phyloP scores from a whole-genome alignment of 2,797 vertebrate genomes.

The Leptatherina wallacei region DNA sequence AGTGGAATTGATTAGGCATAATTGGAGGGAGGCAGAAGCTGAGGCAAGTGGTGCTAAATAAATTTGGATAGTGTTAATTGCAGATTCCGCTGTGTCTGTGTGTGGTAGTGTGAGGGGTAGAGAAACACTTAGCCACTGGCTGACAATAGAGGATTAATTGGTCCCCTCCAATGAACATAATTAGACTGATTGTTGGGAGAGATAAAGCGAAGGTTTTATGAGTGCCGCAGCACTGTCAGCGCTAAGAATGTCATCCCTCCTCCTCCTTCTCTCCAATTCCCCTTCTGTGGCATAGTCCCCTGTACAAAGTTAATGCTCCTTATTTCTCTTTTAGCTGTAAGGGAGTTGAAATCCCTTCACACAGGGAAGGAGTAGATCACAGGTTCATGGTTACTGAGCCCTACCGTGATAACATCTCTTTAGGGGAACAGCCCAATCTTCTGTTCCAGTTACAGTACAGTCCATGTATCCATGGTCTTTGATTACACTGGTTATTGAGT shows the following conservation, averaged over 20 bases:
- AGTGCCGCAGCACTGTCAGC: conserved; percentile 77
- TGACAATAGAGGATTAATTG: conserved; percentile 92
- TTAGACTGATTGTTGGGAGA: conserved; percentile 91
- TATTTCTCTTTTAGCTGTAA: conserved; percentile 61
- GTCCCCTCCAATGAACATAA: conserved; percentile 90
- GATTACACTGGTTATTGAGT: conserved; percentile 53
- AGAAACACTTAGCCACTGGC: conserved; percentile 89
- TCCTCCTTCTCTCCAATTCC: conserved; percentile 37
- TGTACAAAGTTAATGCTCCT: conserved; percentile 62
- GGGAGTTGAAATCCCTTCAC: conserved; percentile 61
- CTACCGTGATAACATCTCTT: conserved; percentile 62
- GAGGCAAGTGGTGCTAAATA: conserved; percentile 89
- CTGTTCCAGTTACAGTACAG: conserved; percentile 45
- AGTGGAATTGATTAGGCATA: conserved; percentile 88
- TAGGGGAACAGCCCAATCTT: conserved; percentile 59
- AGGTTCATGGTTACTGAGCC: conserved; percentile 64
- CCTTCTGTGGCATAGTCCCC: conserved; percentile 44
- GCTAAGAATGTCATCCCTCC: conserved; percentile 69
- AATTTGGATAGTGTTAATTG: conserved; percentile 91
- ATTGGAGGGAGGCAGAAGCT: conserved; percentile 89
- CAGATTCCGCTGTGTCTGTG: conserved; percentile 86
- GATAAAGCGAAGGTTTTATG: conserved; percentile 88
- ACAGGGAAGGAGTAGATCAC: conserved; percentile 56
- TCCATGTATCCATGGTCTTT: conserved; percentile 33
- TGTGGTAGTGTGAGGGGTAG: conserved; percentile 81